phyloP scores from a whole-genome alignment of 2,888 invertebrate species.

The Tuta absoluta region DNA sequence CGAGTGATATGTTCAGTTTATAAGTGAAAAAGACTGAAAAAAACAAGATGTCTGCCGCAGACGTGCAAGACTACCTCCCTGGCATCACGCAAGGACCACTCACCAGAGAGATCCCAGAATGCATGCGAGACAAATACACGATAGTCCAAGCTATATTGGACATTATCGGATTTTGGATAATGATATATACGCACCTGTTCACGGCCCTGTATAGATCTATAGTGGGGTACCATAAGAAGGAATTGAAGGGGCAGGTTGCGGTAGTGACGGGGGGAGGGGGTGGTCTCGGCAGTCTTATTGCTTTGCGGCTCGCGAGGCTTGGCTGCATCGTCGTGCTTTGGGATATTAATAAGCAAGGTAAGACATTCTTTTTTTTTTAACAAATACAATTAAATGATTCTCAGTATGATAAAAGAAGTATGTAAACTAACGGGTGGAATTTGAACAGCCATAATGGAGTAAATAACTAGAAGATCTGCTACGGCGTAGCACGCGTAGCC shows the following conservation, averaged over 20 bases:
- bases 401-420: too few species aligned
- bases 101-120: constrained; percentile 73
- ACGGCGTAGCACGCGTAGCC: too few species aligned
- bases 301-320: constrained; percentile 87
- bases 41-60: constrained; percentile 54
- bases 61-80: constrained; percentile 70
- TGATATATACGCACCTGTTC: constrained; percentile 72
- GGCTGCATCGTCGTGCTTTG: constrained; percentile 92
- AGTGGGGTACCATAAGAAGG: constrained; percentile 84
- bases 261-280: constrained; percentile 95
- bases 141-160: constrained; percentile 80
- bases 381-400: background rate
- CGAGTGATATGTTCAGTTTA: constrained; percentile 28
- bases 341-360: constrained; percentile 93
- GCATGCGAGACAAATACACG: constrained; percentile 75
- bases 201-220: constrained; percentile 82
- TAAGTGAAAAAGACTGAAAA: constrained; percentile 35
- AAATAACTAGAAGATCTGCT: too few species aligned
- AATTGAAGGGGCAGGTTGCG: constrained; percentile 88
- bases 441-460: too few species aligned
- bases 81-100: constrained; percentile 71
- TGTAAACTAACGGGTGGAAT: too few species aligned
- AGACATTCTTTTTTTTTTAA: constrained; percentile 47
- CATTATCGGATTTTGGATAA: constrained; percentile 77
- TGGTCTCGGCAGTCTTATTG: constrained; percentile 90